A percentile compares a stretch with the other conserved stretches of the same genome.
Evolutionary conservation across 1,140 invertebrate genomes (phyloP).

Genomic region (Lineus longissimus): DNA sequence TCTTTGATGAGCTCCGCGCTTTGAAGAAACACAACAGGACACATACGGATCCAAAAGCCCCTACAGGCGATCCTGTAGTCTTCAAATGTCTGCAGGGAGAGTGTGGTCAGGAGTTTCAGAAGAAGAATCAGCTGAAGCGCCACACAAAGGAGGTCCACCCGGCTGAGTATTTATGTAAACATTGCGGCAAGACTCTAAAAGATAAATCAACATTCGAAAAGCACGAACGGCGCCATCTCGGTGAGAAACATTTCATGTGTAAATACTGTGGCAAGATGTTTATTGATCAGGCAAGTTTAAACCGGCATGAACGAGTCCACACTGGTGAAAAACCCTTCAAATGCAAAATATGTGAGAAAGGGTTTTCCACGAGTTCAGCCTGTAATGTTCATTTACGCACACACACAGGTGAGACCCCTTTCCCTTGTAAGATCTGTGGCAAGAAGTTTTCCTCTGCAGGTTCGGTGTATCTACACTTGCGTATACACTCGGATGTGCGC

Average conservation of each 20-base stretch:
- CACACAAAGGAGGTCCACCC: too few relatives aligned
- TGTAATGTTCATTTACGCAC: constrained; percentile 9
- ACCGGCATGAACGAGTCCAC: constrained; percentile 60
- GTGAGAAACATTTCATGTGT: constrained; percentile 32
- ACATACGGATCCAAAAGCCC: constrained; percentile 62
- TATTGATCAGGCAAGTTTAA: constrained; percentile 55
- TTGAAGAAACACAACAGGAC: constrained; percentile 71
- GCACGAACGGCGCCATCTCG: not conserved
- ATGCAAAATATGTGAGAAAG: constrained; percentile 84
- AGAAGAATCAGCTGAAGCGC: too few relatives aligned
- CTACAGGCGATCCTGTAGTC: too few relatives aligned
- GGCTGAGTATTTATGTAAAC: constrained; percentile 7
- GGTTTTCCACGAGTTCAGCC: constrained; percentile 69
- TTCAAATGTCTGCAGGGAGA: too few relatives aligned
- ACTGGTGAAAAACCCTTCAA: constrained; percentile 83
- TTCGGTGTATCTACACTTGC: constrained; percentile 71
- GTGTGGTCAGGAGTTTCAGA: too few relatives aligned
- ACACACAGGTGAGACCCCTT: constrained; percentile 16
- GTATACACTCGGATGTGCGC: constrained; percentile 6
- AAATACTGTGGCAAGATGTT: constrained; percentile 48
- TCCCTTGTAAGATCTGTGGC: constrained; percentile 77
- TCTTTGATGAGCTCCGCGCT: constrained; percentile 84
- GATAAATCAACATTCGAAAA: not conserved
- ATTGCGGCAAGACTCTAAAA: constrained; percentile 6
- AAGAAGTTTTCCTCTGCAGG: constrained; percentile 85